Conservation (phyloP, 1,140 invertebrate genomes). For the Neodiprion lecontei region DNA sequence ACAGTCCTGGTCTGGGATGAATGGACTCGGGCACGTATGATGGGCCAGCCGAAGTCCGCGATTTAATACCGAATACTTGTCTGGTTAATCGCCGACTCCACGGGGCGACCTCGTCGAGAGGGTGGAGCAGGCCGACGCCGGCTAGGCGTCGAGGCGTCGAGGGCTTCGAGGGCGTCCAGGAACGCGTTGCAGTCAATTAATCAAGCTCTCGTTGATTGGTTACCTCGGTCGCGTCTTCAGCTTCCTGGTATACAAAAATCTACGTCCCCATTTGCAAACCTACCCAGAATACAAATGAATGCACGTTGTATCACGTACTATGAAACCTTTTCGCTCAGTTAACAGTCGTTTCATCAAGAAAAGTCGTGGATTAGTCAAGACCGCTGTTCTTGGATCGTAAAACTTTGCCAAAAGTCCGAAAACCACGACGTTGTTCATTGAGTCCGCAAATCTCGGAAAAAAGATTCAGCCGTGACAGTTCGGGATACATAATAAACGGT, state of each 20-base stretch:
- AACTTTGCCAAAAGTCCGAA: too few relatives aligned
- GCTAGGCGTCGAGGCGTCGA: slow-evolving; percentile 9
- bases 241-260: slow-evolving; percentile 5
- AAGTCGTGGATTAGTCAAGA: too few relatives aligned
- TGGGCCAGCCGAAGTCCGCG: too few relatives aligned
- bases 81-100: background rate
- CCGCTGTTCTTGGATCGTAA: too few relatives aligned
- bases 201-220: slow-evolving; percentile 38
- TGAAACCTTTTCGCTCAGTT: background rate
- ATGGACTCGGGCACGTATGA: too few relatives aligned
- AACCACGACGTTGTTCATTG: too few relatives aligned
- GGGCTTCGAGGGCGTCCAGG: background rate
- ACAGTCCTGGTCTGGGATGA: too few relatives aligned
- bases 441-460: too few relatives aligned
- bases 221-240: slow-evolving; percentile 25
- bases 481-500: too few relatives aligned
- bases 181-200: slow-evolving; percentile 41
- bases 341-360: too few relatives aligned
- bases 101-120: slow-evolving; percentile 2
- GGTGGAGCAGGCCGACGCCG: slow-evolving; percentile 12
- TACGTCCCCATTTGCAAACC: background rate
- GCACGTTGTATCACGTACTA: slow-evolving; percentile 35
- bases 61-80: too few relatives aligned
- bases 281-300: background rate
- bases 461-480: too few relatives aligned